Evolutionary conservation across 2,113 vertebrate species (phyloP), one percentile per base, ranked within the genome.

Genomic region (Sturnus vulgaris): DNA sequence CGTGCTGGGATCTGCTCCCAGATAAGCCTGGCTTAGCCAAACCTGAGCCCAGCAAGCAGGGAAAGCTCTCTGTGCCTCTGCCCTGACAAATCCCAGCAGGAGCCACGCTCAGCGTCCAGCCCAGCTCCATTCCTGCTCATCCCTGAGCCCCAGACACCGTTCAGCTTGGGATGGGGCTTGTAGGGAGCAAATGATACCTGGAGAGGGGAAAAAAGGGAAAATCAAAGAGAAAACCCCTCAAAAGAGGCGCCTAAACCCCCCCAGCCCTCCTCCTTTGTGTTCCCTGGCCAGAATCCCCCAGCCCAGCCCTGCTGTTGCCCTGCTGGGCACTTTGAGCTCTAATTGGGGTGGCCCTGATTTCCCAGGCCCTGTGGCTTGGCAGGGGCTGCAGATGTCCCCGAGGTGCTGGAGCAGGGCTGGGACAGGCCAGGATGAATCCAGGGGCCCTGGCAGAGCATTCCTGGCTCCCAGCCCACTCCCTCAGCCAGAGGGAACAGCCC

Each of bases 41-140:
- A 28, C 5, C 23, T 28, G 4, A 68, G 37, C 31, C 33, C 37
- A 30, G 68, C 16, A 3, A 14, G 72, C 24, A 31, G 56, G 57
- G 18, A 13, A 28, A 52, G 5, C 55, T 75, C 37, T 17, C 15
- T 15, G 71, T 24, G 42, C n/a, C 35, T 23, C 18, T 40, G 37
- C 1, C 0, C 7, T 13, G 22, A 5, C n/a, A 39, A 15, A n/a
- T 14, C n/a, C 78, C 85, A 69, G 7, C 28, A 17, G 2, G 7
- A 5, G 11, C n/a, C 53, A 1, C 0, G 2, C 15, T 27, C 39
- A 75, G 40, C 50, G 20, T 3, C 63, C 59, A 2, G 44, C 3
- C 63, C 64, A 2, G 46, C 1, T 55, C 25, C 2, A 2, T 28
- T 15, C 24, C 4, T 35, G 11, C 83, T 44, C 18, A 6, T 13